Base-by-base conservation (phyloP, 2,888 invertebrate genomes). In the Patella depressa region DNA sequence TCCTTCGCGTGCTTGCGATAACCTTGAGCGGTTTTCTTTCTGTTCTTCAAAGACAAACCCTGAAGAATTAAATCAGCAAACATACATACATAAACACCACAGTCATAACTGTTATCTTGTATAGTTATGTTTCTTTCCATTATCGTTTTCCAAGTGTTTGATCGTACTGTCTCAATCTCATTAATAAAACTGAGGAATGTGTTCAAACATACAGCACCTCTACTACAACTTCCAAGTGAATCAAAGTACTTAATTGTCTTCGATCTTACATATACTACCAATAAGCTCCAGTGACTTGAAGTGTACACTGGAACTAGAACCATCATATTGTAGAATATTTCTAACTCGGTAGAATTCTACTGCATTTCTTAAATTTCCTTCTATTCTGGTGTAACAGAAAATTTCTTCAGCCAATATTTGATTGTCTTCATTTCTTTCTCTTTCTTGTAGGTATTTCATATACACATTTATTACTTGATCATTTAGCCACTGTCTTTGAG, bases 21-120 rank as follows among this genome's bases (percentile, higher is more conserved):
- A 45, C 45, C 45, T 5, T 4, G 5, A 45, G 45, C 45, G 9
- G 3, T 45, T 45, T 9, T 45, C 9, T 45, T 45, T 45, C 7
- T 45, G 45, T 45, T 45, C 45, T 19, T n/a, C 17, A 59, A 19
- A 59, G 59, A 59, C 19, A 19, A 19, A 15, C 19, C 9, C 19
- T 59, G 17, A 19, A 59, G 19, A 19, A 19, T 19, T 3, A n/a
- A 59, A 17, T 19, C 59, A 5, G 59, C 17, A 59, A 19, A 19
- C 59, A 59, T 59, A 59, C 59, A 59, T 19, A 59, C 59, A 59
- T 19, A 59, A 19, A 59, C 59, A 59, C 59, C 59, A 59, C 19
- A 59, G 19, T 59, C 59, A 59, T 17, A 59, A 59, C n/a, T 11
- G 19, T 59, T 59, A 9, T 17, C n/a, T 19, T 59, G 59, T 19